Evolutionary conservation across 2,797 vertebrate species (phyloP).

Genomic region (Sebastes oblongus): DNA sequence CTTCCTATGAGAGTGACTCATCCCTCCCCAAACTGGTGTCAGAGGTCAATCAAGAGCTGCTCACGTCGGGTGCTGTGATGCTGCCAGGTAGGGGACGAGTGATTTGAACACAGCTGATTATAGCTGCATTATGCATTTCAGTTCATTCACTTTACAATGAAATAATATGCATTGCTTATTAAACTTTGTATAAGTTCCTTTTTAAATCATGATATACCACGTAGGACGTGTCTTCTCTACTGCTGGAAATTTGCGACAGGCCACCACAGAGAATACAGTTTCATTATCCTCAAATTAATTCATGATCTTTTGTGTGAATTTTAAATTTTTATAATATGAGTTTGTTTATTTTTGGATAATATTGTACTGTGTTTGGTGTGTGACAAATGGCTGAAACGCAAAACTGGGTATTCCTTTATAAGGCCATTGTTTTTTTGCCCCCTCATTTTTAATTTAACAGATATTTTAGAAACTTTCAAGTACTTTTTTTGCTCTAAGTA

Average conservation of each 20-base stretch:
- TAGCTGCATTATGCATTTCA: not conserved
- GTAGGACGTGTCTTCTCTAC: not conserved
- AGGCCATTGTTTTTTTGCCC: not conserved
- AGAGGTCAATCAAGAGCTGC: constrained; percentile 81
- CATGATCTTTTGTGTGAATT: no score
- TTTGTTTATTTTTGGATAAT: not conserved
- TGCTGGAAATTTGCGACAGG: not conserved
- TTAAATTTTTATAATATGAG: not conserved
- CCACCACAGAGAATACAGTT: not conserved
- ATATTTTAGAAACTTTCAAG: not conserved
- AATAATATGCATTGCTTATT: not conserved
- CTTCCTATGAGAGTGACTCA: constrained; percentile 28
- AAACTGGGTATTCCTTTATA: not conserved
- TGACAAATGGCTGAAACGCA: not conserved
- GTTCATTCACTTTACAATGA: not conserved
- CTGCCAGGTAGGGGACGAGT: constrained; percentile 79
- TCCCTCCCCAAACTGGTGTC: constrained; percentile 70
- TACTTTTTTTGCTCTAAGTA: not conserved
- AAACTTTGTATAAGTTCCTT: not conserved
- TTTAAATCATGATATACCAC: not conserved
- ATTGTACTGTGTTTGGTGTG: not conserved
- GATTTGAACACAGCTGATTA: not conserved
- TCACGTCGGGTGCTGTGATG: constrained; percentile 80
- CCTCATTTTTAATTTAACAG: not conserved
- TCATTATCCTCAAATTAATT: not conserved